Evolutionary conservation across 2,888 invertebrate genomes (phyloP).

Genomic region (Pteria penguin): DNA sequence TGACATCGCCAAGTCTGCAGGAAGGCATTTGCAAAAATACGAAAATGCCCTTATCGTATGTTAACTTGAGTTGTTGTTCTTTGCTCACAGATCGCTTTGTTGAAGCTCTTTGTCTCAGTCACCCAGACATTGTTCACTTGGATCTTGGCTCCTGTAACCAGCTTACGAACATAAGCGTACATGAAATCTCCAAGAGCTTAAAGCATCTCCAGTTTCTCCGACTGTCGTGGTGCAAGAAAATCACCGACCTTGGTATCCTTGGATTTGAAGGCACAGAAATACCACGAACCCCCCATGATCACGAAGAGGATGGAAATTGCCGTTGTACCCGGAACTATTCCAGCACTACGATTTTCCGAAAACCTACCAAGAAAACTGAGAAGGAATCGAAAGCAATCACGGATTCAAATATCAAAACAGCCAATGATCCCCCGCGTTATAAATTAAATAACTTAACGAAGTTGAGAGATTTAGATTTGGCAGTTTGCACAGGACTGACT

Average conservation of each 20-base stretch:
- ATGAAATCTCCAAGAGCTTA: conserved; percentile 86
- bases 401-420: conserved; percentile 5
- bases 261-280: conserved; percentile 57
- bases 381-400: conserved; percentile 5
- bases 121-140: conserved; percentile 83
- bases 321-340: conserved; percentile 61
- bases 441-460: conserved; percentile 66
- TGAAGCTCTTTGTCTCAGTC: conserved; percentile 83
- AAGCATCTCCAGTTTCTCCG: conserved; percentile 83
- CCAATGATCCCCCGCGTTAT: conserved; percentile 14
- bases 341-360: conserved; percentile 66
- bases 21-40: conserved; percentile 82
- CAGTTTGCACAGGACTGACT: conserved; percentile 86
- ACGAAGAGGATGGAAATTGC: conserved; percentile 61
- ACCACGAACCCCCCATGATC: conserved; percentile 46
- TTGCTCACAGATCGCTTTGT: conserved; percentile 84
- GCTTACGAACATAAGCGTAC: conserved; percentile 86
- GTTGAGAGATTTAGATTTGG: conserved; percentile 84
- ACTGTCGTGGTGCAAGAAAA: conserved; percentile 85
- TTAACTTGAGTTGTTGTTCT: conserved; percentile 75
- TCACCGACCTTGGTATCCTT: conserved; percentile 87
- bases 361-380: conserved; percentile 53
- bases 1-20: conserved; percentile 84
- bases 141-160: conserved; percentile 87
- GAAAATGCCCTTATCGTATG: conserved; percentile 59